These are phyloP conservation scores for Sarcophaga subvicina DNA, from an alignment of 2,888 invertebrate genomes.

Conservation along the genomic window DNA sequence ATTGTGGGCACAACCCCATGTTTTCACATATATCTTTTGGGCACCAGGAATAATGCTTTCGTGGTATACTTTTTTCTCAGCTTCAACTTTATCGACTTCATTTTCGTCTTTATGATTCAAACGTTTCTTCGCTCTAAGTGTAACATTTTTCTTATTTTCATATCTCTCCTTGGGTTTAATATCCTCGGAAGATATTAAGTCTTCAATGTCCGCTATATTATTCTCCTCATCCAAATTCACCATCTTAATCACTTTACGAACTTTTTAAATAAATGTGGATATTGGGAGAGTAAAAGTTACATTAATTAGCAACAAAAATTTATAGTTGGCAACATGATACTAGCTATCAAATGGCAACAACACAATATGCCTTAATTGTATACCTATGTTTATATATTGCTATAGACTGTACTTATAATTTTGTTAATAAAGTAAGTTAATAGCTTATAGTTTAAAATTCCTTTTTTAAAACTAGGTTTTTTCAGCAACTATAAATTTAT, in stretches of 20 bases:
- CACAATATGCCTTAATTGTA: neutral
- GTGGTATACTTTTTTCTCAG: constrained; percentile 82
- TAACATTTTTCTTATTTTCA: constrained; percentile 87
- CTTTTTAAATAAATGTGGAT: constrained; percentile 15
- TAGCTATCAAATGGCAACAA: neutral
- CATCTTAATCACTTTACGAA: constrained; percentile 36
- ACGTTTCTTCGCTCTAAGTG: constrained; percentile 85
- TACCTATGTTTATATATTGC: no score
- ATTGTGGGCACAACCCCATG: constrained; percentile 99
- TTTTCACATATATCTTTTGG: constrained; percentile 92
- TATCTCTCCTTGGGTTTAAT: constrained; percentile 91
- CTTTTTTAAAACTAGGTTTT: no score
- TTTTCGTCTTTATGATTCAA: constrained; percentile 47
- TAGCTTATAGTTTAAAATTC: no score
- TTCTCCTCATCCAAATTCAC: constrained; percentile 67
- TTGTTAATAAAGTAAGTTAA: no score
- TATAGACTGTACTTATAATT: no score
- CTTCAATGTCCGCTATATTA: constrained; percentile 91
- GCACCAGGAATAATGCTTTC: constrained; percentile 88
- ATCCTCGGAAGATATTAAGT: constrained; percentile 90
- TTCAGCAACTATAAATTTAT: no score
- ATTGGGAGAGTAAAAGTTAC: neutral
- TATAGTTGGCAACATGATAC: neutral
- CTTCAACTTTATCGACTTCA: constrained; percentile 14
- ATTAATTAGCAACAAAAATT: neutral